Evolutionary conservation across 2,113 vertebrate species (phyloP), one percentile per base, ranked within the genome.

Genomic region (Elachura formosa): DNA sequence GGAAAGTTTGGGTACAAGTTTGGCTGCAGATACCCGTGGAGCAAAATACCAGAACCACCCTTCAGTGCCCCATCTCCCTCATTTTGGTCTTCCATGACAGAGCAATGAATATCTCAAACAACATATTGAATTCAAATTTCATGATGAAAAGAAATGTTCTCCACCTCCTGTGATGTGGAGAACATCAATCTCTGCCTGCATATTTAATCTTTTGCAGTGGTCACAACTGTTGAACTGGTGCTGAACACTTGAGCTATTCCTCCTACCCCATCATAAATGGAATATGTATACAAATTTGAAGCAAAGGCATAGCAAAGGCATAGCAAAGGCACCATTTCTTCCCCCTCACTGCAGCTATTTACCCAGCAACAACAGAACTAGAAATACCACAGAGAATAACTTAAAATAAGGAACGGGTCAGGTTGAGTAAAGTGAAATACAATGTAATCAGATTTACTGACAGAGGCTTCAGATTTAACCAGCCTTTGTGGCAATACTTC

Each of bases 291-390:
- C 12, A 48, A 34, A 58, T 54, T 34, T 29, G 54, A 86, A 82
- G 54, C 0, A 0, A 77, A 40, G 8, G 1, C 38, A 43, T 26
- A 7, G 21, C 10, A 48, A 49, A 29, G 8, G 1, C 38, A 43
- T 26, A 7, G 21, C 10, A 48, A 49, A 29, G n/a, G n/a, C 1
- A 7, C 24, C 12, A 4, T 38, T 40, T 48, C 45, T 11, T 8
- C 2, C 2, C 26, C 12, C 12, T 41, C 14, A 25, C 26, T 69
- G 61, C 29, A 66, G 14, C 48, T 54, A 40, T 68, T 76, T 34
- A 79, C 38, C 38, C 58, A 84, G 48, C 14, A 79, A 49, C 5
- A 84, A 7, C 43, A 67, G n/a, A 71, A 66, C 14, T 43, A n/a
- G 24, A 62, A 75, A 48, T 28, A 74, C 2, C 11, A 31, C 56